phyloP scores from a whole-genome alignment of 2,797 vertebrate species.

The Sciurus vulgaris region DNA sequence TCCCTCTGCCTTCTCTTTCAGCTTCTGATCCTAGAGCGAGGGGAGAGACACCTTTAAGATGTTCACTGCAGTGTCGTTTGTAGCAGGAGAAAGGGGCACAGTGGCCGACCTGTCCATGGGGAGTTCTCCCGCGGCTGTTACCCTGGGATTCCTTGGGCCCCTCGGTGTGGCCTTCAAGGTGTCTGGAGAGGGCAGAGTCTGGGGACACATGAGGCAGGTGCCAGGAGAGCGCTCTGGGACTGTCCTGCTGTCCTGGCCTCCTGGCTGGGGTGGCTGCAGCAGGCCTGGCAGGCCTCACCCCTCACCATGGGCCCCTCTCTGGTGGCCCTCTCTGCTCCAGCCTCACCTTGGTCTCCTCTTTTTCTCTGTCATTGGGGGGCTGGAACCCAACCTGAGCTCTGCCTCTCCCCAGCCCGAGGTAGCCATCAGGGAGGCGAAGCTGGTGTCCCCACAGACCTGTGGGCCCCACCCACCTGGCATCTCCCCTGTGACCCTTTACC shows the following conservation, averaged over 20 bases:
- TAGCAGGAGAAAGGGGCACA: not conserved
- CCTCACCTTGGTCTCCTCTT: not conserved
- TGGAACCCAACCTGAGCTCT: not conserved
- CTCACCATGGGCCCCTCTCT: too few species aligned
- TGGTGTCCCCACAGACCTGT: too few species aligned
- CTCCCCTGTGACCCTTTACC: not conserved
- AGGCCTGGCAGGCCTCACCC: rapidly evolving
- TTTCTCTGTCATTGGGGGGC: not conserved
- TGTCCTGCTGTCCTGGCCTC: not conserved
- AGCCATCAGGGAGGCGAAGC: too few species aligned
- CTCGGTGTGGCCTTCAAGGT: not conserved
- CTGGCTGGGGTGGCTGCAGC: rapidly evolving
- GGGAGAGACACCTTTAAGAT: not conserved
- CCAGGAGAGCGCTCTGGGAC: not conserved
- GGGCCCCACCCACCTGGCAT: not conserved
- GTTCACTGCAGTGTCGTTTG: not conserved
- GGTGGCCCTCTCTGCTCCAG: not conserved
- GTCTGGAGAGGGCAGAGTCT: not conserved
- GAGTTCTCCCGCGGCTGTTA: not conserved
- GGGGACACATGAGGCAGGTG: not conserved
- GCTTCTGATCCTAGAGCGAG: not conserved
- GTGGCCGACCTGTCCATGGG: not conserved
- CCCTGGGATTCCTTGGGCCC: not conserved
- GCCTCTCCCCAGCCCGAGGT: not conserved
- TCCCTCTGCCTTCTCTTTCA: rapidly evolving